Evolutionary conservation across 2,888 invertebrate genomes (phyloP).

Genomic region (Lepidochrysops patricia): DNA sequence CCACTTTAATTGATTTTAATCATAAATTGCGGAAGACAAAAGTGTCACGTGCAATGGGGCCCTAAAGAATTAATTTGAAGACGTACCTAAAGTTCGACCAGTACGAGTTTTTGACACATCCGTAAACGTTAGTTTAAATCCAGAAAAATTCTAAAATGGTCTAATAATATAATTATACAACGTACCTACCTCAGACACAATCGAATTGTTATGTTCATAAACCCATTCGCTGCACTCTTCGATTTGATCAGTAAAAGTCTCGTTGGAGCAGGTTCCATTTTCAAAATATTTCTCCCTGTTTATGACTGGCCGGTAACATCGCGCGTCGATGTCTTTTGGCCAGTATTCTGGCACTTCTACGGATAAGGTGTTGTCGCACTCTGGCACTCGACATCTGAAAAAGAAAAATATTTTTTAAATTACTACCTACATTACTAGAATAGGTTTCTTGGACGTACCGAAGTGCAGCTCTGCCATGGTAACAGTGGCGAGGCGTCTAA

Average conservation of each 20-base stretch:
- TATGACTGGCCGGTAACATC: constrained; percentile 42
- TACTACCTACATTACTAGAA: too few species aligned
- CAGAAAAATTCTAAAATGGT: too few species aligned
- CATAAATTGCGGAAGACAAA: neutral
- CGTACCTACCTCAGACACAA: constrained; percentile 47
- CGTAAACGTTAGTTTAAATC: too few species aligned
- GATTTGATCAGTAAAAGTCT: constrained; percentile 36
- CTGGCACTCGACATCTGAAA: constrained; percentile 46
- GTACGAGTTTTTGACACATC: too few species aligned
- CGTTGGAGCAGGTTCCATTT: constrained; percentile 41
- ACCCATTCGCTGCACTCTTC: constrained; percentile 50
- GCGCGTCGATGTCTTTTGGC: constrained; percentile 40
- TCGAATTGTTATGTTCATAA: constrained; percentile 49
- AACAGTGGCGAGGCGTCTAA: too few species aligned
- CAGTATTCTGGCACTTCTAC: constrained; percentile 45
- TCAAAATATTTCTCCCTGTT: constrained; percentile 28
- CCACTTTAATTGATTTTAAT: neutral
- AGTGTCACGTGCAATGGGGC: neutral
- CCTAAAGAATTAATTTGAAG: neutral
- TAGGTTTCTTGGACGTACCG: too few species aligned
- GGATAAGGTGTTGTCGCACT: constrained; percentile 39
- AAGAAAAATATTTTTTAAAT: too few species aligned
- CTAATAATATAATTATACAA: too few species aligned
- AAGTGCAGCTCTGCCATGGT: too few species aligned
- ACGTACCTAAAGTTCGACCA: neutral